Base-by-base conservation (phyloP, 1,140 invertebrate species). In the Harlomillsia oculata region DNA sequence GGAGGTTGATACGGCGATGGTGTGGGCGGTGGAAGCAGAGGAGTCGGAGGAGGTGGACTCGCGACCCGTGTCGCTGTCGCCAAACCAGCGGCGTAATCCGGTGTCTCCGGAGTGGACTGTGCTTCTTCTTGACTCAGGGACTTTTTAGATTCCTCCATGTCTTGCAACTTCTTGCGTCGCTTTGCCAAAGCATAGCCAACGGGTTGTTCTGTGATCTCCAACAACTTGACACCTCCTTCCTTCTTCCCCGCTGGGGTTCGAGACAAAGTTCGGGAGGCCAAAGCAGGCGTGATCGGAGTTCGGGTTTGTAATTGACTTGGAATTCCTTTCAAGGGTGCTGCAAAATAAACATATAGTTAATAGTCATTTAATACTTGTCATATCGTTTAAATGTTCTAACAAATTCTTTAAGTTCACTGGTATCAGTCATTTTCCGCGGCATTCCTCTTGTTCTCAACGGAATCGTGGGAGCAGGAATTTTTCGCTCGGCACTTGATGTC, bases 371-470 rank as follows among this genome's bases (percentile, higher is more conserved):
- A 8, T 9, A 34, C 8, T 9, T 34, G 14, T 34, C 8, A 34
- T 40, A 16, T 20, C n/a, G 20, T 6, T 6, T n/a, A n/a, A n/a
- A n/a, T n/a, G n/a, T n/a, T n/a, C n/a, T 21, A 9, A 50, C 39
- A 29, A 48, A 45, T 26, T 29, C 5, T 29, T 30, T 54, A 30
- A n/a, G 20, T 16, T 80, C 76, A 91, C 87, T 90, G 58, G 88
- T 88, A 71, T 96, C 91, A 66, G 89, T 93, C 87, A 97, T 93
- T 78, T 93, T 94, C 60, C 92, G 80, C 6, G 89, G 90, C 85
- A 96, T 92, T 64, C 92, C 92, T 69, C 93, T 77, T 34, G 88
- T 90, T 67, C 90, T 76, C 0, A 95, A 81, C 26, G 93, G 92
- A 49, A 96, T 85, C 13, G 90, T 89, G 1, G 88, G 86, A 2